Evolutionary conservation across 2,888 invertebrate species (phyloP), one percentile per base, ranked within the genome.

Genomic region (Seira musarum): DNA sequence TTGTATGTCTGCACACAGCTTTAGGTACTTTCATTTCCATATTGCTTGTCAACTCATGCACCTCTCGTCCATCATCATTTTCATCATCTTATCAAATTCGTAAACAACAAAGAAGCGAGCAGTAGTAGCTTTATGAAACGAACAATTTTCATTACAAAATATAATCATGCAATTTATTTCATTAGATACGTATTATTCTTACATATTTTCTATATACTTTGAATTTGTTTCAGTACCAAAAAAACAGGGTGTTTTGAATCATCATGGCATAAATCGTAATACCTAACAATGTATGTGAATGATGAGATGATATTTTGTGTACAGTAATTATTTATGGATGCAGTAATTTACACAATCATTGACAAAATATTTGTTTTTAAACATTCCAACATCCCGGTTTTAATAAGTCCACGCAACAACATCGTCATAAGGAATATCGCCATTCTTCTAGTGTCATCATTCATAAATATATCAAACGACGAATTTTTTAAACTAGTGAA

Each of bases 151-250:
- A 8, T 40, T 40, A 40, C 40, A 40, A 40, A 40, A 40, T 40
- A 40, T 40, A 40, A 40, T 40, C 40, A 40, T 8, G 40, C 40
- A 40, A 40, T 40, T 40, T 40, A 60, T 19, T 60, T 60, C n/a
- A 19, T n/a, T 6, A 6, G n/a, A 17, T 60, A n/a, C 19, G n/a
- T 19, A 6, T 60, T 60, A 10, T 60, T 60, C 10, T n/a, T 10
- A 17, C 60, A 17, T 6, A 6, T 60, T 60, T 60, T 60, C 6
- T 60, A 60, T 60, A 60, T 60, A 17, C 60, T 60, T n/a, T 60
- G 60, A 60, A 60, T n/a, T 60, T 19, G n/a, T 60, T 19, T 60
- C 19, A 60, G n/a, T 60, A 60, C 60, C n/a, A 40, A 40, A 40
- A 40, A 13, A 40, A 40, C 6, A 40, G 13, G 40, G 6, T 40